Base-by-base conservation (phyloP, 1,140 invertebrate species). In the Atta colombica region DNA sequence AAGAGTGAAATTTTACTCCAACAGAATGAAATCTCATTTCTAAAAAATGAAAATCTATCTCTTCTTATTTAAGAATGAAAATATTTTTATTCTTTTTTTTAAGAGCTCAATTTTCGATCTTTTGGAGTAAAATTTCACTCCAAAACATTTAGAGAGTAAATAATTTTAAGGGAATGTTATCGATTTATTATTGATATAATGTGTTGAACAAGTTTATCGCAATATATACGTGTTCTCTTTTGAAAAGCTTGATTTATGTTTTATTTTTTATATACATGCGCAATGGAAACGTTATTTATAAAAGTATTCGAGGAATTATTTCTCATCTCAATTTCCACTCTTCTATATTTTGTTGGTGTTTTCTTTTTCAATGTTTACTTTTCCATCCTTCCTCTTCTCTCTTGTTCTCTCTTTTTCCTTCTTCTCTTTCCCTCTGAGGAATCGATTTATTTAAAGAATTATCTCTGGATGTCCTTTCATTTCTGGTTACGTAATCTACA, bases 371-470 rank as follows among this genome's bases (percentile, higher is more conserved):
- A n/a, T 21, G 49, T n/a, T 72, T 12, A 3, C 3, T 7, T 7
- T 2, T 7, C 2, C 16, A 6, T n/a, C 53, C 7, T 18, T 55
- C 18, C 16, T 18, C 2, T 6, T 18, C 53, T 55, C 53, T 55
- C 18, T 55, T 18, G 10, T n/a, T 58, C n/a, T 21, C 55, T 58
- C 55, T 58, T n/a, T 58, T n/a, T 58, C 55, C 10, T 2, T 58
- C 55, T 21, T 3, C 16, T 6, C 8, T 68, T 8, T 68, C 31
- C 10, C 0, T 16, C 5, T 49, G 14, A 3, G 12, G 25, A 8
- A 75, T 58, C 28, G 71, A 60, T 39, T 77, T 25, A 77, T 39
- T n/a, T 18, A 25, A 35, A 55, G 55, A 12, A 77, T 77, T 77
- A 77, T 60, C 35, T 21, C 31, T 3, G 53, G 31, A 18, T 58